A percentile compares a stretch with the other conserved stretches of the same genome.
Conservation (phyloP, 2,888 invertebrate genomes). For the Dasysyrphus albostriatus region DNA sequence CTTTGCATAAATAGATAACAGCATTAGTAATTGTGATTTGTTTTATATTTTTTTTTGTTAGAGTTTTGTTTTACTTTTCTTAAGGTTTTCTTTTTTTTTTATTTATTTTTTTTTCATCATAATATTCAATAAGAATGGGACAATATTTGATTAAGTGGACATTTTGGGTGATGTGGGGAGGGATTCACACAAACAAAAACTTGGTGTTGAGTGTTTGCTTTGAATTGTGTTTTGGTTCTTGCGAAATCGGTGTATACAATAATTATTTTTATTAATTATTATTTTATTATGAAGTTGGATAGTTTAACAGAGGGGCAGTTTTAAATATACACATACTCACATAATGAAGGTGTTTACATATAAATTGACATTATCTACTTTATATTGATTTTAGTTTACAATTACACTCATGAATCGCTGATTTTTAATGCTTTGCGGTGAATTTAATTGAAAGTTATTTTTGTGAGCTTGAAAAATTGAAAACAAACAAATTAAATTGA, state of each 20-base stretch:
- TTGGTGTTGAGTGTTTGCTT: constrained; percentile 37
- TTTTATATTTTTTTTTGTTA: constrained; percentile 67
- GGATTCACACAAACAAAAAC: constrained; percentile 61
- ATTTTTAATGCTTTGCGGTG: constrained; percentile 26
- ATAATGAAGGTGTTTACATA: constrained; percentile 71
- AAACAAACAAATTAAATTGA: background rate
- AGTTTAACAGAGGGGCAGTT: constrained; percentile 53
- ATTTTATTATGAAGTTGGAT: constrained; percentile 39
- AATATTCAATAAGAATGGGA: constrained; percentile 69
- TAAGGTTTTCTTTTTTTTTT: constrained; percentile 60
- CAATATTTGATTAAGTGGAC: constrained; percentile 66
- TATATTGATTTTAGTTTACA: constrained; percentile 77
- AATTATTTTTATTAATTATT: background rate
- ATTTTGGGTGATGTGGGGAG: constrained; percentile 62
- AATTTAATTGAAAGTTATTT: background rate
- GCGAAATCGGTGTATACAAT: constrained; percentile 58
- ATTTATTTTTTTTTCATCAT: constrained; percentile 62
- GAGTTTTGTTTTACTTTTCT: constrained; percentile 52
- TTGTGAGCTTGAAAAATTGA: background rate
- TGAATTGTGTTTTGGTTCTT: constrained; percentile 29
- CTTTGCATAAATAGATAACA: constrained; percentile 75
- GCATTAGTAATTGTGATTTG: constrained; percentile 73
- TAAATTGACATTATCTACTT: constrained; percentile 73
- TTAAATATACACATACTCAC: constrained; percentile 60
- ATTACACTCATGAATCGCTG: constrained; percentile 74